Percentiles rank a stretch among this genome's conserved stretches.
These are phyloP conservation scores for Notothenia coriiceps DNA, from an alignment of 2,113 vertebrate species.

Conservation along the genomic window DNA sequence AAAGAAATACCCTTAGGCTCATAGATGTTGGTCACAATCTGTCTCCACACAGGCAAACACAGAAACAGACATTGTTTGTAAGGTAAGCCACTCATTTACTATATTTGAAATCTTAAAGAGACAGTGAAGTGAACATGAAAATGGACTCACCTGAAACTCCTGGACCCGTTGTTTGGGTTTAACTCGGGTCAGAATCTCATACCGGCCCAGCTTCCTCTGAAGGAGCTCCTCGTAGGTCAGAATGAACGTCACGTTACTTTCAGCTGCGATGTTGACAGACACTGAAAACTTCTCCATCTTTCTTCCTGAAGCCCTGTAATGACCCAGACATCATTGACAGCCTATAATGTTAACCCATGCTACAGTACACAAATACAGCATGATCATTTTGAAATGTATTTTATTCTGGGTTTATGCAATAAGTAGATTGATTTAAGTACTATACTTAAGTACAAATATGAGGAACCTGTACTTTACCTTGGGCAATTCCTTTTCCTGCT, in stretches of 20 bases:
- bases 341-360: background rate
- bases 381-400: background rate
- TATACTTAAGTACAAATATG: too few species aligned
- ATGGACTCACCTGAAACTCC: slow-evolving; percentile 68
- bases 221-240: slow-evolving; percentile 94
- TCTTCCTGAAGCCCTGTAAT: slow-evolving; percentile 85
- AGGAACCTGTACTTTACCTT: too few species aligned
- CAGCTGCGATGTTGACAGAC: slow-evolving; percentile 88
- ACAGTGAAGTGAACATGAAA: background rate
- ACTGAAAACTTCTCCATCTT: slow-evolving; percentile 95
- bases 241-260: slow-evolving; percentile 88
- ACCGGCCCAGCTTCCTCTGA: slow-evolving; percentile 87
- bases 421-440: too few species aligned
- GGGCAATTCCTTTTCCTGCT: too few species aligned
- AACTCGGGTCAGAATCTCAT: slow-evolving; percentile 91
- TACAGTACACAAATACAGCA: background rate
- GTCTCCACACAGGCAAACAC: slow-evolving; percentile 47
- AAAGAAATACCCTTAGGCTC: slow-evolving; percentile 91
- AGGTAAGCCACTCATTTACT: background rate
- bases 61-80: background rate
- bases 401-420: accelerated
- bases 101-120: background rate
- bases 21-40: slow-evolving; percentile 92
- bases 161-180: slow-evolving; percentile 91
- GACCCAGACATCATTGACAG: background rate